Percentiles rank a stretch among this genome's conserved stretches.
Conservation (phyloP, 2,888 invertebrate genomes). For the Trachelus iudaicus region DNA sequence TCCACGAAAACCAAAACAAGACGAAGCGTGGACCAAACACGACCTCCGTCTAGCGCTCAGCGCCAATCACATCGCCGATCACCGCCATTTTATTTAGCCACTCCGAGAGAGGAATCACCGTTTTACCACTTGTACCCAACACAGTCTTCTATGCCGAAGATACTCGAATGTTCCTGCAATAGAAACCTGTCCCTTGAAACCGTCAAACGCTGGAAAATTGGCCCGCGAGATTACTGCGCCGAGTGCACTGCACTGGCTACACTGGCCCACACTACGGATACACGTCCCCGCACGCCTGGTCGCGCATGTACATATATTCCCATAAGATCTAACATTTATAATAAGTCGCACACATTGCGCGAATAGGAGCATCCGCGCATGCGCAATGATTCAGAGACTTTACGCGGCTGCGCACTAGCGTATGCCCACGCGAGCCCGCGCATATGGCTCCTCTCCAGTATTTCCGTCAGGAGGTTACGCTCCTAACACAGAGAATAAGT, state of each 20-base stretch:
- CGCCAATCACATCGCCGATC: slow-evolving; percentile 54
- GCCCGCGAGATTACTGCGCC: slow-evolving; percentile 23
- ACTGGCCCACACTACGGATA: neutral
- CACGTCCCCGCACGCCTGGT: neutral
- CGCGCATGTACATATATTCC: neutral
- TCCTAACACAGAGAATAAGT: neutral
- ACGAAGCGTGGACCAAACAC: slow-evolving; percentile 20
- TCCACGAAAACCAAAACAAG: slow-evolving; percentile 15
- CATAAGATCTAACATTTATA: neutral
- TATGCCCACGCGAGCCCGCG: neutral
- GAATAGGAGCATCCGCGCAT: neutral
- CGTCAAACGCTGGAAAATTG: slow-evolving; percentile 8
- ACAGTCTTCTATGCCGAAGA: neutral
- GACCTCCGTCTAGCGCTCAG: slow-evolving; percentile 43
- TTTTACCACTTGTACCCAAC: slow-evolving; percentile 15
- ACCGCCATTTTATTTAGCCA: slow-evolving; percentile 58
- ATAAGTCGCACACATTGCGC: neutral
- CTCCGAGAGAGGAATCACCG: slow-evolving; percentile 30
- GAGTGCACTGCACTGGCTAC: slow-evolving; percentile 32
- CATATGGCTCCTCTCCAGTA: neutral
- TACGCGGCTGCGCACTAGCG: neutral
- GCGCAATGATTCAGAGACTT: neutral
- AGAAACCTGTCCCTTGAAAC: slow-evolving; percentile 1
- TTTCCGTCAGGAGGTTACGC: neutral
- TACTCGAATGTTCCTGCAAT: neutral